These are phyloP conservation scores for Tetraneura akinire DNA, from an alignment of 1,140 invertebrate genomes.

Conservation along the genomic window DNA sequence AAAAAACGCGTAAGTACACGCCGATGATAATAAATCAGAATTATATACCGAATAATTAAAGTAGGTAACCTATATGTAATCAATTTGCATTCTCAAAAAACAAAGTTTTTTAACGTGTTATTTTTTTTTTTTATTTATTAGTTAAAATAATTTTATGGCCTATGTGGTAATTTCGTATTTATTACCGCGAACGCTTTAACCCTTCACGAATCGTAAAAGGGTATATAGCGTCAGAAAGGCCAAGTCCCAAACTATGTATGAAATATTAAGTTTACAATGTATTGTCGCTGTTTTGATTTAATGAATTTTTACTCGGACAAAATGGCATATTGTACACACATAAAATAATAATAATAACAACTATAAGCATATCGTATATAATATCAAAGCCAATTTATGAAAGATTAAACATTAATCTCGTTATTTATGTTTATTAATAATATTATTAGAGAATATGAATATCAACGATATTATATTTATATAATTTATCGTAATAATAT, in stretches of 20 bases:
- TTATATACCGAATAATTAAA: not conserved
- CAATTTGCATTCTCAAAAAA: not conserved
- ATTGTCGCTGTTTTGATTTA: constrained; percentile 40
- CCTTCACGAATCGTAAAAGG: constrained; percentile 17
- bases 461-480: not conserved
- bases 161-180: not conserved
- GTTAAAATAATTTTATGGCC: constrained; percentile 4
- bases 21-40: not conserved
- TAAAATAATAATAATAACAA: not conserved
- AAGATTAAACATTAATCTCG: constrained; percentile 21
- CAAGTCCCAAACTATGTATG: not conserved
- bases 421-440: constrained; percentile 35
- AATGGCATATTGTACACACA: not conserved
- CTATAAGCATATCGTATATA: too few relatives aligned
- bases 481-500: too few relatives aligned
- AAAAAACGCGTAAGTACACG: too few relatives aligned
- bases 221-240: constrained; percentile 19
- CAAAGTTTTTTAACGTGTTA: constrained; percentile 6
- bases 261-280: constrained; percentile 32
- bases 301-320: constrained; percentile 24
- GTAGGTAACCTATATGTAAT: too few relatives aligned
- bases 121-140: constrained; percentile 7
- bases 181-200: not conserved
- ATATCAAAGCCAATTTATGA: constrained; percentile 5
- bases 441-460: too few relatives aligned